These are phyloP conservation scores for Rhinopomastus cyanomelas DNA, from an alignment of 2,113 vertebrate genomes.

Conservation along the genomic window DNA sequence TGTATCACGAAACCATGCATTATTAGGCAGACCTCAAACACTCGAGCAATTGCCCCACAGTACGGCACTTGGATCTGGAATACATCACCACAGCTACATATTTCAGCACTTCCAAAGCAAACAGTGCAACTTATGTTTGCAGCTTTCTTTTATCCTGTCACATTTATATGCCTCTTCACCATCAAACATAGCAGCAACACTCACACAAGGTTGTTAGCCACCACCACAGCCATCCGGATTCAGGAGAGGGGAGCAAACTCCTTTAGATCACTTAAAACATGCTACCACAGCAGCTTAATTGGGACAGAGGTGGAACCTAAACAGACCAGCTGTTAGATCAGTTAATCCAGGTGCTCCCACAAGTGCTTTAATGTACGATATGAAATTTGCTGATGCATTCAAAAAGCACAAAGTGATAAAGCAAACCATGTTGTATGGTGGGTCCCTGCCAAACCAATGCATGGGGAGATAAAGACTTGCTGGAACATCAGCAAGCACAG, in stretches of 20 bases:
- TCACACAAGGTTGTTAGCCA: background rate
- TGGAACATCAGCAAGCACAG: background rate
- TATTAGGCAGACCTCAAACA: background rate
- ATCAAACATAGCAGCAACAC: background rate
- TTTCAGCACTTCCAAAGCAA: background rate
- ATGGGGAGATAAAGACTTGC: background rate
- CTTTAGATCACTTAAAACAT: background rate
- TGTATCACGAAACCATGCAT: background rate
- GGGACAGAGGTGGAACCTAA: background rate
- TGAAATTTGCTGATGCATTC: background rate
- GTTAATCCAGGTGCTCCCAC: background rate
- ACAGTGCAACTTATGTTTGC: background rate
- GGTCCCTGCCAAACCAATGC: background rate
- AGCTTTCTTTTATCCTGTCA: background rate
- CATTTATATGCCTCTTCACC: rapidly evolving
- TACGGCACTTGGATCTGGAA: background rate
- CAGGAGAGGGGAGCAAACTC: background rate
- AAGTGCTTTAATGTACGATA: rapidly evolving
- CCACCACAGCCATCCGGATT: background rate
- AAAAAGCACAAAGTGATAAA: background rate
- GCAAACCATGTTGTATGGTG: background rate
- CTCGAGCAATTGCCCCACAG: background rate
- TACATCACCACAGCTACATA: background rate
- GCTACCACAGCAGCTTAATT: background rate
- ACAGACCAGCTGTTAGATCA: background rate